Percentiles rank a stretch among this genome's conserved stretches.
phyloP scores from a whole-genome alignment of 2,888 invertebrate genomes.

The Adineta ricciae region DNA sequence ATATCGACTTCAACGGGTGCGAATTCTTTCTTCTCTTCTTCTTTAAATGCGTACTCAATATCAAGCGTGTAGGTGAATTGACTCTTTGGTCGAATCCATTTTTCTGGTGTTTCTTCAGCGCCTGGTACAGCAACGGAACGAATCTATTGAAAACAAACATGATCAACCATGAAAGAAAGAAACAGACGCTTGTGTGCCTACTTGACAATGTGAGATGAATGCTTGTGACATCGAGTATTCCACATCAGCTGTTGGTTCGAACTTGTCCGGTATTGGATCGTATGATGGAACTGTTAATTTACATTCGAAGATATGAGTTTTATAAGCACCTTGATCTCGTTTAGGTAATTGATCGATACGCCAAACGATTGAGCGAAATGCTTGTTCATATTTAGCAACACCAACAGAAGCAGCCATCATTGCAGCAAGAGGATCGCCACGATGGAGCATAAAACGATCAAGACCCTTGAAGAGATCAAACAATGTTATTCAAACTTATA shows the following conservation, averaged over 20 bases:
- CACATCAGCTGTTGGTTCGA: constrained; percentile 75
- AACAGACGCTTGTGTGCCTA: background rate
- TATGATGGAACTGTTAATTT: constrained; percentile 87
- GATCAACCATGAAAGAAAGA: background rate
- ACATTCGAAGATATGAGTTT: constrained; percentile 86
- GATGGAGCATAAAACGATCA: constrained; percentile 59
- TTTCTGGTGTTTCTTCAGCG: constrained; percentile 15
- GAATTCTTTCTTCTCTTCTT: constrained; percentile 15
- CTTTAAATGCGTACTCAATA: constrained; percentile 19
- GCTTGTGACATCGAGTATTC: constrained; percentile 89
- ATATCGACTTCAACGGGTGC: constrained; percentile 15
- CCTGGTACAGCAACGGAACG: background rate
- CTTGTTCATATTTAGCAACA: constrained; percentile 95
- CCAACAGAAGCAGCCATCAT: constrained; percentile 85
- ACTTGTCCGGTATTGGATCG: constrained; percentile 86
- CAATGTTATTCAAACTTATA: background rate
- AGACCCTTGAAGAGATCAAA: constrained; percentile 34
- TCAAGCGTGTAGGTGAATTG: background rate
- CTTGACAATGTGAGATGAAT: constrained; percentile 32
- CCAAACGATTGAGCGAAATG: constrained; percentile 93
- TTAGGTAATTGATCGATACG: constrained; percentile 90
- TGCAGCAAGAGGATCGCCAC: constrained; percentile 77
- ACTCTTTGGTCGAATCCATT: background rate
- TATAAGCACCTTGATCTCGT: constrained; percentile 62
- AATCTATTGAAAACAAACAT: background rate